Percentiles rank a stretch among this genome's conserved stretches.
phyloP scores from a whole-genome alignment of 2,113 vertebrate species.

The Melanerpes formicivorus region DNA sequence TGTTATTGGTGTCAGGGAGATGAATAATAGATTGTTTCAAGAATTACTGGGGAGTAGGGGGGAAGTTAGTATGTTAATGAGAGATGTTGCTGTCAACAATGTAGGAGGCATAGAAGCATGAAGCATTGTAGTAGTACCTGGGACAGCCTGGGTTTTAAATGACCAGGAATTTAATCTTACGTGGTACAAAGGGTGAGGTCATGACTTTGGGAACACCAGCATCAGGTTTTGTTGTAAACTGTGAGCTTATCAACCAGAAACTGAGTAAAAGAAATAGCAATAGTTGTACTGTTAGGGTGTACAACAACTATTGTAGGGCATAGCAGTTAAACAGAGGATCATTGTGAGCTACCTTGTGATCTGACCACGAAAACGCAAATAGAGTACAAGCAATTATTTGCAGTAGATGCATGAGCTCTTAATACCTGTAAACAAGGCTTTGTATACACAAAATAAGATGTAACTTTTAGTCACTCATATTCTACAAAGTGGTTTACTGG shows the following conservation, averaged over 20 bases:
- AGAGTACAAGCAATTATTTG: constrained; percentile 48
- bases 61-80: neutral
- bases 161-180: neutral
- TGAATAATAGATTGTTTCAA: neutral
- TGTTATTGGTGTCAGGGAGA: neutral
- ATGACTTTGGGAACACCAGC: neutral
- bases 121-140: neutral
- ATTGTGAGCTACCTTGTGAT: constrained; percentile 57
- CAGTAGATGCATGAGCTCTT: constrained; percentile 33
- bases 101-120: neutral
- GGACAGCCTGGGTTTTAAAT: neutral
- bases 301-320: neutral
- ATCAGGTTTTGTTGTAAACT: neutral
- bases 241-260: neutral
- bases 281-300: neutral
- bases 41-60: neutral
- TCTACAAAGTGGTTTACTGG: constrained; percentile 32
- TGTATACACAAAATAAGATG: constrained; percentile 64
- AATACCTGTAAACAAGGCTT: constrained; percentile 50
- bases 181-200: neutral
- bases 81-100: neutral
- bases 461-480: constrained; percentile 39
- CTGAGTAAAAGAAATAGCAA: neutral
- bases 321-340: constrained; percentile 18
- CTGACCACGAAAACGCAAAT: constrained; percentile 15